These are phyloP conservation scores for Ennomos erosarius DNA, from an alignment of 2,888 invertebrate genomes.

Conservation along the genomic window DNA sequence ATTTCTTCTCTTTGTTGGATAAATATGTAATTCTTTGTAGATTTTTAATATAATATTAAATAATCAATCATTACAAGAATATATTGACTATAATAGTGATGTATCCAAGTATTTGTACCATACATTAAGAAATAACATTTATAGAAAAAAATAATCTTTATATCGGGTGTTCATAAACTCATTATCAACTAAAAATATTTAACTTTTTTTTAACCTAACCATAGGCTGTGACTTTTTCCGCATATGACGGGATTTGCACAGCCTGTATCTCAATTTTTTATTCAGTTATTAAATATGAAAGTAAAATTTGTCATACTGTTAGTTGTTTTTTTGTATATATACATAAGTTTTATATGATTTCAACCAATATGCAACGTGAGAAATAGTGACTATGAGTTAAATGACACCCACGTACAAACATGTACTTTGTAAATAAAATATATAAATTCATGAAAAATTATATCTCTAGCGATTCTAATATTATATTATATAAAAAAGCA, in stretches of 20 bases:
- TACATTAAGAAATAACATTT: slow-evolving; percentile 41
- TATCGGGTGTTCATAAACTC: not conserved
- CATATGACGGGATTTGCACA: too few relatives aligned
- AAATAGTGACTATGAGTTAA: not conserved
- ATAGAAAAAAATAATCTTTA: slow-evolving; percentile 33
- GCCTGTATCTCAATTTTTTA: too few relatives aligned
- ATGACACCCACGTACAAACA: not conserved
- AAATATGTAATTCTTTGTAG: slow-evolving; percentile 14
- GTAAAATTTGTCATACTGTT: too few relatives aligned
- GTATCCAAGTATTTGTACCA: slow-evolving; percentile 32
- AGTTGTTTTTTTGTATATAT: too few relatives aligned
- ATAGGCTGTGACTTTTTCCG: too few relatives aligned
- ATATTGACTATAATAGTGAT: slow-evolving; percentile 15
- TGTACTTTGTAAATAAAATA: slow-evolving; percentile 21
- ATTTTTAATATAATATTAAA: slow-evolving; percentile 8
- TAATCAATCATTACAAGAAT: slow-evolving; percentile 12
- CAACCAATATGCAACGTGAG: not conserved
- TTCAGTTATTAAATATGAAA: too few relatives aligned
- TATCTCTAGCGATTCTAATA: slow-evolving; percentile 21
- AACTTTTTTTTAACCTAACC: too few relatives aligned
- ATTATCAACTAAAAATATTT: not conserved
- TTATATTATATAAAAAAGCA: not conserved
- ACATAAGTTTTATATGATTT: not conserved
- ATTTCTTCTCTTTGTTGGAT: too few relatives aligned
- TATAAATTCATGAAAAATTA: not conserved